Evolutionary conservation across 2,113 vertebrate genomes (phyloP).

Genomic region (Otolemur garnettii): DNA sequence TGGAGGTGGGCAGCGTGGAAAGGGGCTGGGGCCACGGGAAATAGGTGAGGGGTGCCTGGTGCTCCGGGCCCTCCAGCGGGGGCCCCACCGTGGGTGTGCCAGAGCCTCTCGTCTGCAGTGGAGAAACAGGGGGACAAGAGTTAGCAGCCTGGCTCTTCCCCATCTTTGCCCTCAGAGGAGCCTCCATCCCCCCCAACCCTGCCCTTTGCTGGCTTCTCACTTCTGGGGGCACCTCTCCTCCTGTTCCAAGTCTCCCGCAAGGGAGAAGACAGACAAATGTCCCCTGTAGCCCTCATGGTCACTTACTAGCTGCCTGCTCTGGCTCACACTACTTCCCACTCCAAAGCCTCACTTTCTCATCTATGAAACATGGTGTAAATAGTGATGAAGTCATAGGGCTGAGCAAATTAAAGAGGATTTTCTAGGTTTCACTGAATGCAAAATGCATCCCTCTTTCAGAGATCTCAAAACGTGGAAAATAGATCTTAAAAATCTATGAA

Average conservation of each 20-base stretch:
- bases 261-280: not conserved
- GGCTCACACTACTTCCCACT: not conserved
- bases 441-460: not conserved
- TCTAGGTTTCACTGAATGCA: not conserved
- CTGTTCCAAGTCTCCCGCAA: not conserved
- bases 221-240: not conserved
- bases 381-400: not conserved
- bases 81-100: slow-evolving; percentile 85
- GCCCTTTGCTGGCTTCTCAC: not conserved
- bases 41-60: slow-evolving; percentile 91
- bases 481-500: not conserved
- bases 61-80: slow-evolving; percentile 92
- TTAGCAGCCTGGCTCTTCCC: slow-evolving; percentile 25
- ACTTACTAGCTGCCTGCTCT: not conserved
- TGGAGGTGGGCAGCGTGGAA: slow-evolving; percentile 89
- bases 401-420: not conserved
- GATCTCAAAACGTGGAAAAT: not conserved
- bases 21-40: slow-evolving; percentile 96
- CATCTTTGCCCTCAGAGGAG: fast-evolving
- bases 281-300: not conserved
- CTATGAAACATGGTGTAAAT: not conserved
- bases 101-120: slow-evolving; percentile 88
- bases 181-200: not conserved
- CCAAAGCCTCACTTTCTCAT: not conserved
- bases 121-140: slow-evolving; percentile 14